A percentile compares a stretch with the other conserved stretches of the same genome.
Conservation (phyloP, 35 echinoderm and acorn worm species). For the Heliocidaris erythrogramma region DNA sequence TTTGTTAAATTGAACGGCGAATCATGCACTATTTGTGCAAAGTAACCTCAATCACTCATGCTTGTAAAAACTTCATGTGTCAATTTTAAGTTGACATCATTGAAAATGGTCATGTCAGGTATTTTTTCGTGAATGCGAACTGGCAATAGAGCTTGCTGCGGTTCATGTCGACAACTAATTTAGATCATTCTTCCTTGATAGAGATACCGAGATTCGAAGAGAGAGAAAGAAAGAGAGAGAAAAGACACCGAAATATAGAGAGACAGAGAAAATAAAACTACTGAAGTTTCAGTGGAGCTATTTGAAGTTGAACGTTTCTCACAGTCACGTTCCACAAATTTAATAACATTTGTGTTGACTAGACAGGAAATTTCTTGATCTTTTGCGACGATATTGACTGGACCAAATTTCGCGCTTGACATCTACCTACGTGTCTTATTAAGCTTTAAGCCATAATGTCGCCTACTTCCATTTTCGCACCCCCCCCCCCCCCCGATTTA, state of each 20-base stretch:
- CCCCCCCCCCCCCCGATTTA: not conserved
- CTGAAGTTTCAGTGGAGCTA: not conserved
- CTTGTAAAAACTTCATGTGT: too few relatives aligned
- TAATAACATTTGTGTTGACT: constrained; percentile 12
- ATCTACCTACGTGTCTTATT: not conserved
- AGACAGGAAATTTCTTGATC: constrained; percentile 10
- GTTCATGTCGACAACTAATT: not conserved
- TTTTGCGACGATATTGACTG: not conserved
- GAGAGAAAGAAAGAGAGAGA: not conserved
- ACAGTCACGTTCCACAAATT: not conserved
- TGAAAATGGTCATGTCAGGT: not conserved
- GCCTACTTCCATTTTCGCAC: not conserved
- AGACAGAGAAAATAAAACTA: not conserved
- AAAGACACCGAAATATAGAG: not conserved
- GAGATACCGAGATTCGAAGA: not conserved
- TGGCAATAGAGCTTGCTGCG: not conserved
- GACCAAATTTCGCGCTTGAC: not conserved
- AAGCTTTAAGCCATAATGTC: not conserved
- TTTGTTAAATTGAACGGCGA: too few relatives aligned
- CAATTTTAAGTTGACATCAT: not conserved
- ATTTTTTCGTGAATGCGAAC: not conserved
- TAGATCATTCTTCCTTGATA: not conserved
- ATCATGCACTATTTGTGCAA: too few relatives aligned
- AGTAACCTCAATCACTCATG: too few relatives aligned
- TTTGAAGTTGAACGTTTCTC: not conserved